phyloP scores from a whole-genome alignment of 2,888 invertebrate species.

The Arctia plantaginis region DNA sequence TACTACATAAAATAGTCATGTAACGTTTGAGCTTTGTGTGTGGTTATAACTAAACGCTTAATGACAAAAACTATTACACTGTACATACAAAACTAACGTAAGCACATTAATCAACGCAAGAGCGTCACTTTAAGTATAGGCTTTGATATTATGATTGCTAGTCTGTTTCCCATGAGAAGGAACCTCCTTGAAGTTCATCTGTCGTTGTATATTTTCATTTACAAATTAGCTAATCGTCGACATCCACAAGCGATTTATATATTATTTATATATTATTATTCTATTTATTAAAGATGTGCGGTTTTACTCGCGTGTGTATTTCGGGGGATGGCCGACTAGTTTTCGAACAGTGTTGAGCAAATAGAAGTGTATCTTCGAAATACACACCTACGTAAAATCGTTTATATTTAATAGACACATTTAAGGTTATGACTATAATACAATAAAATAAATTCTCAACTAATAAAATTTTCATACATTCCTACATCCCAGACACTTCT shows the following conservation, averaged over 20 bases:
- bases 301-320: background rate
- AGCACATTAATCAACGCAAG: slow-evolving; percentile 46
- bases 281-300: background rate
- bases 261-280: too few species aligned
- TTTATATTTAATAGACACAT: background rate
- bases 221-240: background rate
- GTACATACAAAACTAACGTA: slow-evolving; percentile 52
- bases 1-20: slow-evolving; percentile 37
- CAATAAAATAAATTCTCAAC: background rate
- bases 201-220: background rate
- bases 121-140: slow-evolving; percentile 44
- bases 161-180: background rate
- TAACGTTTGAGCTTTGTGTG: slow-evolving; percentile 71
- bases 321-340: background rate
- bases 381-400: background rate
- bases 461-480: background rate
- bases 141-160: slow-evolving; percentile 33
- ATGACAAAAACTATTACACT: slow-evolving; percentile 44
- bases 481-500: background rate
- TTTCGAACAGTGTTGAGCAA: background rate
- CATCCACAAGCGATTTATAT: background rate
- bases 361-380: background rate
- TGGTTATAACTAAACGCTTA: slow-evolving; percentile 68
- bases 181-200: background rate
- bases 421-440: background rate